A percentile compares a stretch with the other conserved stretches of the same genome.
These are phyloP conservation scores for Halictus ligatus DNA, from an alignment of 2,888 invertebrate species.

Conservation along the genomic window DNA sequence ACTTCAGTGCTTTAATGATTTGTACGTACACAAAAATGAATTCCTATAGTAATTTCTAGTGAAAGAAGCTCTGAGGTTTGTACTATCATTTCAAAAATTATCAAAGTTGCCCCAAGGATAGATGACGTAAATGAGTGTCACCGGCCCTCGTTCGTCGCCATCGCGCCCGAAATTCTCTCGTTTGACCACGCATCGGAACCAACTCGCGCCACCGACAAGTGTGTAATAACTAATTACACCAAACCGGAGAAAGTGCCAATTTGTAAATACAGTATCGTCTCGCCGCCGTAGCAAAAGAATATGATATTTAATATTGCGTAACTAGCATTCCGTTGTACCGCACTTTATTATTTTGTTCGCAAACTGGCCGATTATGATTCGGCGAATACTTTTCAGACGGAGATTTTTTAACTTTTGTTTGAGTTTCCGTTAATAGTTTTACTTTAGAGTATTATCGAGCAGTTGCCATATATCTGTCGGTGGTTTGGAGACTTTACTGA, in stretches of 20 bases:
- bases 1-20: too few relatives aligned
- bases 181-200: conserved; percentile 71
- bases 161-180: conserved; percentile 52
- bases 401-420: neutral
- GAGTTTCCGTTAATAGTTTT: neutral
- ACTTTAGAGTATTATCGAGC: neutral
- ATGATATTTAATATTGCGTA: conserved; percentile 42
- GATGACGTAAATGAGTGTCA: neutral
- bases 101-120: neutral
- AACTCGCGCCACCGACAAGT: conserved; percentile 27
- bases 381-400: conserved; percentile 12
- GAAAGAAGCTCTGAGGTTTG: neutral
- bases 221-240: conserved; percentile 22
- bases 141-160: conserved; percentile 29
- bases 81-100: neutral
- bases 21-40: neutral
- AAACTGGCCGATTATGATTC: neutral
- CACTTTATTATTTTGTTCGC: conserved; percentile 50
- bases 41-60: neutral
- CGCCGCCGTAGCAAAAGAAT: conserved; percentile 36
- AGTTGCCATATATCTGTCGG: neutral
- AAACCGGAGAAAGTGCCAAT: conserved; percentile 66
- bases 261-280: conserved; percentile 61
- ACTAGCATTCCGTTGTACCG: conserved; percentile 50
- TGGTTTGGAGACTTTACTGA: neutral